phyloP scores from a whole-genome alignment of 2,797 vertebrate species.

The Otolemur crassicaudatus region DNA sequence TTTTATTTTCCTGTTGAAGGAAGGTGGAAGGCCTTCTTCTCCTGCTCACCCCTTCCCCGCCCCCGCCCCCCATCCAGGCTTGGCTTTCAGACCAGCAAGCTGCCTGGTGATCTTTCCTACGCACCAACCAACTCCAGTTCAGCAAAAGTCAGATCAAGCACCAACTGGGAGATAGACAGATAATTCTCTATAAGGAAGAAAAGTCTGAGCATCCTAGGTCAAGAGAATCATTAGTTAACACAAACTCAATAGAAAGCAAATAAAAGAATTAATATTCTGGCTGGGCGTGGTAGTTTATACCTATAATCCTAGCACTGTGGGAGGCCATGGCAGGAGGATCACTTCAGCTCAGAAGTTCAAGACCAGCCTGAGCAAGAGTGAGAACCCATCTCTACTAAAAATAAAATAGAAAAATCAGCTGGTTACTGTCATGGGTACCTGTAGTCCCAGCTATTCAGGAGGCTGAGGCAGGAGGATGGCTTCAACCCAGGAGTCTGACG shows the following conservation, averaged over 20 bases:
- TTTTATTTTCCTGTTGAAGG: conserved; percentile 50
- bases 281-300: too few relatives aligned
- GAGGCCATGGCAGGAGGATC: too few relatives aligned
- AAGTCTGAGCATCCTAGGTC: not conserved
- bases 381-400: too few relatives aligned
- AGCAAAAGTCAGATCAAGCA: not conserved
- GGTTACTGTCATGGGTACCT: too few relatives aligned
- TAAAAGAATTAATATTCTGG: not conserved
- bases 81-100: not conserved
- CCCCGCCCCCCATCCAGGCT: not conserved
- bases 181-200: not conserved
- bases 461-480: too few relatives aligned
- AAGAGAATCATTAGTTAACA: not conserved
- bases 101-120: not conserved
- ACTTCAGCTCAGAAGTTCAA: too few relatives aligned
- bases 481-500: too few relatives aligned
- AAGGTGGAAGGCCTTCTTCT: conserved; percentile 39
- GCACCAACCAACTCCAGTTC: not conserved
- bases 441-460: too few relatives aligned
- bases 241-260: not conserved
- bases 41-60: not conserved
- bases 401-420: too few relatives aligned
- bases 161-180: not conserved
- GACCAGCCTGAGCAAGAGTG: too few relatives aligned
- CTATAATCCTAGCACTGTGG: too few relatives aligned